Evolutionary conservation across 2,797 vertebrate genomes (phyloP), one percentile per base, ranked within the genome.

Genomic region (Poliocrania exsul): DNA sequence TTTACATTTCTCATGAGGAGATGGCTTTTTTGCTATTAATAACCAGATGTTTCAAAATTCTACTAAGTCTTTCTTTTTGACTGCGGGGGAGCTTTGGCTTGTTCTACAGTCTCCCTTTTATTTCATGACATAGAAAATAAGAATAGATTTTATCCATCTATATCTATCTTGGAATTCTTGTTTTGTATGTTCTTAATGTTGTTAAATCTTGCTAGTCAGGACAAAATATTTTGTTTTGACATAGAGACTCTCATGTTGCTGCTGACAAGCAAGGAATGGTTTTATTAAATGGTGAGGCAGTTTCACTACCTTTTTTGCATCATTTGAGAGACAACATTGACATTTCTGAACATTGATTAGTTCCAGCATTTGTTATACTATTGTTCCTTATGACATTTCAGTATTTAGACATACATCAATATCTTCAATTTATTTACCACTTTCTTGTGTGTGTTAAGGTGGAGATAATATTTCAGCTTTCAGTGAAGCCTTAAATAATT

Each of bases 231-330:
- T 67, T 42, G 8, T 80, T 77, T 90, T 65, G 12, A 19, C 35
- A 46, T 42, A 72, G 11, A 49, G 4, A 20, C 5, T 82, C 24
- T 67, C 11, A 4, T 2, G 6, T 25, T 94, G 13, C 62, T 65
- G 29, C 18, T 57, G 42, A 42, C 35, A 37, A 33, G 37, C 28
- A 81, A 64, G 15, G 24, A 86, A 64, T 0, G 0, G 5, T 69
- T 80, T 77, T 38, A 16, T 51, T 35, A 54, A 33, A 12, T 13
- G 5, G 5, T 18, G 20, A 67, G 37, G 13, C 0, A 0, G 6
- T 85, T 71, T 57, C 3, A 2, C 23, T 40, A 21, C 9, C 13
- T 54, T 64, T 75, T 91, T 79, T 79, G 40, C 14, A 8, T 37
- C 13, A 50, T 53, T 70, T 75, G 21, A 70, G 84, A 38, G 26